Evolutionary conservation across 1,140 invertebrate genomes (phyloP).

Genomic region (Tetramorium simillimum): DNA sequence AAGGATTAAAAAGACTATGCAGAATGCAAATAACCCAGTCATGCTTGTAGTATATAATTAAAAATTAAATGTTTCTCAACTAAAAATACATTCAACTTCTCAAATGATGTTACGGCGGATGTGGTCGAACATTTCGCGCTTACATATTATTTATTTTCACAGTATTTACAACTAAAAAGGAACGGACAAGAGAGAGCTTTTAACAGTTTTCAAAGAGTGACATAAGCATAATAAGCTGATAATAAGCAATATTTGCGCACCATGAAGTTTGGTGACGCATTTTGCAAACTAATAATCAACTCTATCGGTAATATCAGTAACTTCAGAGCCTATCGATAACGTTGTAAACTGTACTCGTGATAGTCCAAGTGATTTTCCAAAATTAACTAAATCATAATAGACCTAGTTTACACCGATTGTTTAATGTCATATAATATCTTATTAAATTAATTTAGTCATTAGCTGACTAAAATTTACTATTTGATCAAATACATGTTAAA

Average conservation of each 20-base stretch:
- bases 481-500: too few species aligned
- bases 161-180: not conserved
- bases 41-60: conserved; percentile 63
- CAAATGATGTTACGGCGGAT: not conserved
- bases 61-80: not conserved
- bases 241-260: not conserved
- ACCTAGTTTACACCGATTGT: too few species aligned
- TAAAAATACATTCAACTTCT: not conserved
- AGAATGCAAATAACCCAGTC: conserved; percentile 80
- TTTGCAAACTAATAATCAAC: not conserved
- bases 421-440: too few species aligned
- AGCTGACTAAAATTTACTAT: too few species aligned
- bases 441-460: too few species aligned
- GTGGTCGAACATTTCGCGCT: not conserved
- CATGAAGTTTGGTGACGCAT: not conserved
- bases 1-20: conserved; percentile 79
- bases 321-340: too few species aligned
- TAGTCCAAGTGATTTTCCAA: too few species aligned
- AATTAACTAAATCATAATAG: too few species aligned
- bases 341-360: too few species aligned
- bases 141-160: not conserved
- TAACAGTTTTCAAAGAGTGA: not conserved
- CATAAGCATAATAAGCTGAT: not conserved
- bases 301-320: too few species aligned
- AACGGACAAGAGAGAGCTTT: not conserved